Evolutionary conservation across 2,888 invertebrate genomes (phyloP).

Genomic region (Nemotelus nigrinus): DNA sequence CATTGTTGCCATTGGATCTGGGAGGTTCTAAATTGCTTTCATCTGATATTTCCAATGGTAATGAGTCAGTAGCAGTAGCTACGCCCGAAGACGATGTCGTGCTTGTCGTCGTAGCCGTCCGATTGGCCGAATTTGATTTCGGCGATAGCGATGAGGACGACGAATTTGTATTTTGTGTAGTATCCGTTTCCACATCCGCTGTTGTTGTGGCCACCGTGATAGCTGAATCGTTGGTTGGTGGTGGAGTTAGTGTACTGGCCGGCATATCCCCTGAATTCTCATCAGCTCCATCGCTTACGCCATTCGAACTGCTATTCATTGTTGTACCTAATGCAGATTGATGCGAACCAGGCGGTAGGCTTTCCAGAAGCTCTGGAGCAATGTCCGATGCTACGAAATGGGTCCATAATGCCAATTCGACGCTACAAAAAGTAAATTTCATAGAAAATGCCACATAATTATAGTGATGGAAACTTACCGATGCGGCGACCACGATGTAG

Average conservation of each 20-base stretch:
- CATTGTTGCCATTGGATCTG: constrained; percentile 54
- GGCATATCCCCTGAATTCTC: constrained; percentile 61
- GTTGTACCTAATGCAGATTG: constrained; percentile 50
- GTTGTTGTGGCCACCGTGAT: background rate
- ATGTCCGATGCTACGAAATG: constrained; percentile 87
- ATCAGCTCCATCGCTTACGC: constrained; percentile 57
- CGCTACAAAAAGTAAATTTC: constrained; percentile 62
- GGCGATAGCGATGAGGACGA: constrained; percentile 26
- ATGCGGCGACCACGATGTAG: constrained; percentile 74
- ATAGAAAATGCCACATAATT: background rate
- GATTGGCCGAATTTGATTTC: constrained; percentile 15
- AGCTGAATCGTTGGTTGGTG: constrained; percentile 60
- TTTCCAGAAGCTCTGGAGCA: constrained; percentile 84
- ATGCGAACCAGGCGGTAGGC: constrained; percentile 68
- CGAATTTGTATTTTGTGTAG: constrained; percentile 48
- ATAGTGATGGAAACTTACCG: constrained; percentile 56
- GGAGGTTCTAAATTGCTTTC: constrained; percentile 84
- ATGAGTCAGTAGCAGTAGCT: constrained; percentile 65
- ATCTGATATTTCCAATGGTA: constrained; percentile 68
- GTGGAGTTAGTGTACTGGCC: constrained; percentile 66
- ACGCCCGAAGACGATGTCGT: constrained; percentile 51
- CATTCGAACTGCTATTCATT: constrained; percentile 31
- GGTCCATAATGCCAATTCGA: constrained; percentile 93
- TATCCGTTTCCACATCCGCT: constrained; percentile 65
- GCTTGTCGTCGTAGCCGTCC: constrained; percentile 22